Conservation (phyloP, 2,113 vertebrate species). For the Antechinus stuartii region DNA sequence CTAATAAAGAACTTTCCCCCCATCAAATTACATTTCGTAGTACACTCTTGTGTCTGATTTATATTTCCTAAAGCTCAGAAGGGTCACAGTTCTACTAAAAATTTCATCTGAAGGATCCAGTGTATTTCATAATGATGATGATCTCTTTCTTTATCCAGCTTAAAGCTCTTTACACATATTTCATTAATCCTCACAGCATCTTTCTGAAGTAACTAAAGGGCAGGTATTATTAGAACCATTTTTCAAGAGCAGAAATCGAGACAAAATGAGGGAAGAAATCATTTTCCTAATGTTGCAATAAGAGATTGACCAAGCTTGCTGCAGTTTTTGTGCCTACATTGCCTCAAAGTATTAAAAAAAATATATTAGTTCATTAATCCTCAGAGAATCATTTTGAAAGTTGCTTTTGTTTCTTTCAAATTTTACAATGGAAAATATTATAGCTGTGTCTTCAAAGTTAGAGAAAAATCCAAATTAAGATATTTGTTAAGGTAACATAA, state of each 20-base stretch:
- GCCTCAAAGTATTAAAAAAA: conserved; percentile 20
- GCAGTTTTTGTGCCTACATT: not conserved
- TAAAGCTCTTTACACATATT: conserved; percentile 55
- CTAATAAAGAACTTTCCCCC: not conserved
- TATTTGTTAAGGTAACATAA: not conserved
- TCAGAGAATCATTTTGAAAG: not conserved
- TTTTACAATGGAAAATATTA: not conserved
- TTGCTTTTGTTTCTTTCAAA: not conserved
- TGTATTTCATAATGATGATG: conserved; percentile 21
- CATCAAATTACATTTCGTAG: conserved; percentile 36
- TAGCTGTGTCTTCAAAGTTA: not conserved
- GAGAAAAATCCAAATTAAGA: not conserved
- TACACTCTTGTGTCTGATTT: conserved; percentile 20
- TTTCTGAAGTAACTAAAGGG: conserved; percentile 62
- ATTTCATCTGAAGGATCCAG: conserved; percentile 56
- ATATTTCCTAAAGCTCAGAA: conserved; percentile 30
- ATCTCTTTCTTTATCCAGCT: conserved; percentile 54
- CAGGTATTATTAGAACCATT: conserved; percentile 62
- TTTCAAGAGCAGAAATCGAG: conserved; percentile 68
- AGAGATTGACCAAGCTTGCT: not conserved
- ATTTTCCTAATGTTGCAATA: conserved; percentile 33
- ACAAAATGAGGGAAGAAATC: conserved; percentile 60
- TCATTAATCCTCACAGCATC: conserved; percentile 53
- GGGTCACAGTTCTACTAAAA: conserved; percentile 25
- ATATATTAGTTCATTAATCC: conserved; percentile 27